Percentiles rank a stretch among this genome's conserved stretches.
Conservation (phyloP, 2,888 invertebrate genomes). For the Bembecia ichneumoniformis region DNA sequence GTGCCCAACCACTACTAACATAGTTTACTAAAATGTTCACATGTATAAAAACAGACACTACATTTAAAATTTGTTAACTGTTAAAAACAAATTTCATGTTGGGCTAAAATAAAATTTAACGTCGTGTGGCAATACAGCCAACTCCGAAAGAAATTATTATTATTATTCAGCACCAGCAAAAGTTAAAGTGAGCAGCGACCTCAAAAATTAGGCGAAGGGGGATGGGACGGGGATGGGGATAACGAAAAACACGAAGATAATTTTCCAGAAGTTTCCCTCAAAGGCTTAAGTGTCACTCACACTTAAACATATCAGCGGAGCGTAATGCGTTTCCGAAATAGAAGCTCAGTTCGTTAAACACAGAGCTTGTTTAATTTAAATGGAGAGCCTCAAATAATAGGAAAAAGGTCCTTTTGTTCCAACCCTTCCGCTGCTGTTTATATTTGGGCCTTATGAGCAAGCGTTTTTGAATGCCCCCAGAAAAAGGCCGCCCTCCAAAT, state of each 20-base stretch:
- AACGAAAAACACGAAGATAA: not conserved
- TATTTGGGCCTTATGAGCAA: not conserved
- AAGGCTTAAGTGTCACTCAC: not conserved
- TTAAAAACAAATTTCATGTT: no score
- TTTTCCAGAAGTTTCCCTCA: not conserved
- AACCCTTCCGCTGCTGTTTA: constrained; percentile 14
- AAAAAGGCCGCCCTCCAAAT: not conserved
- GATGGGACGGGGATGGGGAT: not conserved
- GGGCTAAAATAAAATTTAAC: no score
- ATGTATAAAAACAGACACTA: no score
- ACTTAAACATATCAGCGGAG: not conserved
- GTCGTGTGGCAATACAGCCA: no score
- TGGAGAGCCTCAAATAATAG: constrained; percentile 10
- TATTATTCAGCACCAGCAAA: no score
- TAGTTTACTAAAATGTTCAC: no score
- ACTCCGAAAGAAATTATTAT: no score
- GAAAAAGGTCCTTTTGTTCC: constrained; percentile 12
- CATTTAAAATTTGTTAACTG: no score
- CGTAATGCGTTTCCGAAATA: constrained; percentile 2
- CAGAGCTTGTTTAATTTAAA: constrained; percentile 23
- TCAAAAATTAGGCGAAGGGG: not conserved
- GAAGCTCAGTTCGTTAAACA: constrained; percentile 10
- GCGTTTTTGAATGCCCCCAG: not conserved
- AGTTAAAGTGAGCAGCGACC: no score
- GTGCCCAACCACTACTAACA: no score